These are phyloP conservation scores for Drosophila borborema DNA, from an alignment of 2,888 invertebrate species.

Conservation along the genomic window DNA sequence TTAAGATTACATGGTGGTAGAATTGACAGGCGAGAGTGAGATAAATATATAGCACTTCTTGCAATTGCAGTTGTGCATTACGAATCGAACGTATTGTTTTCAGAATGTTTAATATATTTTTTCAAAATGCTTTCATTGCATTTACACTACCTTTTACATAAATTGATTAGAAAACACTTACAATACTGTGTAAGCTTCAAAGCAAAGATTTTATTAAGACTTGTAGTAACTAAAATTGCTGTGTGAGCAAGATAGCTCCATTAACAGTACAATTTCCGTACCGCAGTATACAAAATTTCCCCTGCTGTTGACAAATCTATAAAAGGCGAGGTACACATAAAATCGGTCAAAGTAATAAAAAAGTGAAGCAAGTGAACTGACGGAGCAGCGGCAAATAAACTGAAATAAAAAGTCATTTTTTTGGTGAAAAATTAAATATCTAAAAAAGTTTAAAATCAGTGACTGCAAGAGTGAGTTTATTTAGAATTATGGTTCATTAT, in stretches of 20 bases:
- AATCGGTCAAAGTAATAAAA: not conserved
- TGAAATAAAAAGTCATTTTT: slow-evolving; percentile 19
- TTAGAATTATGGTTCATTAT: not conserved
- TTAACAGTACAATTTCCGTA: slow-evolving; percentile 1
- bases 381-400: not conserved
- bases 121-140: not conserved
- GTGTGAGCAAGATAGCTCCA: slow-evolving; percentile 19
- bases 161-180: not conserved
- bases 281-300: slow-evolving; percentile 15
- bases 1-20: slow-evolving; percentile 15
- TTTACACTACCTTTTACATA: fast-evolving
- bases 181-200: not conserved
- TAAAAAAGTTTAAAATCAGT: slow-evolving; percentile 12
- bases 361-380: slow-evolving; percentile 22
- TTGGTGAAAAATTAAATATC: slow-evolving; percentile 11
- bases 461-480: slow-evolving; percentile 34
- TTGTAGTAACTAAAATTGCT: not conserved
- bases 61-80: slow-evolving; percentile 35
- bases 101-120: not conserved
- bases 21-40: slow-evolving; percentile 18
- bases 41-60: slow-evolving; percentile 3
- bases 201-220: not conserved
- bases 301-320: slow-evolving; percentile 36
- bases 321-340: slow-evolving; percentile 14
- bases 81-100: not conserved